Base-by-base conservation (phyloP, 2,888 invertebrate species). In the Eudemis profundana region DNA sequence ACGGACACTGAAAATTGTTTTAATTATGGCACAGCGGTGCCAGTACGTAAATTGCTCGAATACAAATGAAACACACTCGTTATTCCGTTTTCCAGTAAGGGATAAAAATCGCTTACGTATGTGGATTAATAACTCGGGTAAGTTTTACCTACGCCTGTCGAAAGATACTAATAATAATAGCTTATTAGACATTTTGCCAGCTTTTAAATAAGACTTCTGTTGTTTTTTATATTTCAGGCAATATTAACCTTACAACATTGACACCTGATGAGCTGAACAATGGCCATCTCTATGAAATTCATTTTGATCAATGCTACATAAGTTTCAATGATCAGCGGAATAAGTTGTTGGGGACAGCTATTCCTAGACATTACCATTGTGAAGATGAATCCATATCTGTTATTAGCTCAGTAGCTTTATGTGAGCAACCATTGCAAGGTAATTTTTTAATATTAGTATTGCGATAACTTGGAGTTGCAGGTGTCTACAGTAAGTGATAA, bases 101-200 rank as follows among this genome's bases (percentile, higher is more conserved):
- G 23, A 54, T 40, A 4, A 23, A 40, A 10, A 54, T 23, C 53
- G 53, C 21, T 12, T 54, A 27, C 40, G 15, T 4, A 38, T 40
- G 1, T 54, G 53, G 40, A 23, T 54, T 23, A 23, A 54, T 4
- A 54, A 54, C 23, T 40, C 40, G 3, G 53, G 53, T 54, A 54
- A 23, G 53, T 36, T 36, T 12, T 17, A n/a, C n/a, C n/a, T n/a
- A n/a, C n/a, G n/a, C n/a, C n/a, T n/a, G n/a, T n/a, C n/a, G n/a
- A n/a, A n/a, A n/a, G n/a, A n/a, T n/a, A n/a, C n/a, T n/a, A n/a
- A n/a, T n/a, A n/a, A n/a, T n/a, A n/a, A n/a, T n/a, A n/a, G n/a
- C n/a, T n/a, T n/a, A n/a, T n/a, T n/a, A n/a, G n/a, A n/a, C n/a
- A n/a, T n/a, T n/a, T n/a, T n/a, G n/a, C n/a, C n/a, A n/a, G n/a